A percentile compares a stretch with the other conserved stretches of the same genome.
Conservation (phyloP, 1,140 invertebrate species). For the Antheraea pernyi region DNA sequence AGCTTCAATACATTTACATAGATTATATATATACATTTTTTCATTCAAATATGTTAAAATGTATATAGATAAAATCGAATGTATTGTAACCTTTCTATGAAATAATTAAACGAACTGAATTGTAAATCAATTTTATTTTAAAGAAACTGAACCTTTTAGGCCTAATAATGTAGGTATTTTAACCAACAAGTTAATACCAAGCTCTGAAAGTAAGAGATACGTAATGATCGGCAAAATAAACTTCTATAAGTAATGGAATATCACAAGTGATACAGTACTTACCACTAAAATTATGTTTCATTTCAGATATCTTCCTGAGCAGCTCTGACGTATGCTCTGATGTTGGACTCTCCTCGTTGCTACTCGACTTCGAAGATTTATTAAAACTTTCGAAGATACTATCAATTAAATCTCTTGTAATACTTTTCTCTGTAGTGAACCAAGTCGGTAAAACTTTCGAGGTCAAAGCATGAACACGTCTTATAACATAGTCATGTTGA, state of each 20-base stretch:
- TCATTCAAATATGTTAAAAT: too few species aligned
- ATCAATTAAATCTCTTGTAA: slow-evolving; percentile 27
- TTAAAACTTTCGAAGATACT: slow-evolving; percentile 30
- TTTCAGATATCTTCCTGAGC: slow-evolving; percentile 23
- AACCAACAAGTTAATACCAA: too few species aligned
- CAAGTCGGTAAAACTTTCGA: not conserved
- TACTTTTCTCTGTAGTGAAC: not conserved
- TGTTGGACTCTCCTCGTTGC: not conserved
- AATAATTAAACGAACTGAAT: too few species aligned
- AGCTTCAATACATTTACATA: too few species aligned
- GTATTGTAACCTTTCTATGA: too few species aligned
- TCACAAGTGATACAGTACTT: not conserved
- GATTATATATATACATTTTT: too few species aligned
- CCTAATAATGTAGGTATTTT: too few species aligned
- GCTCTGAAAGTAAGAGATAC: not conserved
- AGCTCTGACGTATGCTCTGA: not conserved
- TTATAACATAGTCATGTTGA: not conserved
- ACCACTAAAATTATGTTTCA: slow-evolving; percentile 30
- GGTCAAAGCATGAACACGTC: not conserved
- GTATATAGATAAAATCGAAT: too few species aligned
- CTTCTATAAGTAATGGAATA: not conserved
- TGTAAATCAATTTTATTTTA: too few species aligned
- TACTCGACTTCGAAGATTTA: slow-evolving; percentile 5
- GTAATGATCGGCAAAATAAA: not conserved
- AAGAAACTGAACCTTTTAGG: too few species aligned